Percentiles rank a stretch among this genome's conserved stretches.
Conservation (phyloP, 2,888 invertebrate genomes). For the Apamea sordens region DNA sequence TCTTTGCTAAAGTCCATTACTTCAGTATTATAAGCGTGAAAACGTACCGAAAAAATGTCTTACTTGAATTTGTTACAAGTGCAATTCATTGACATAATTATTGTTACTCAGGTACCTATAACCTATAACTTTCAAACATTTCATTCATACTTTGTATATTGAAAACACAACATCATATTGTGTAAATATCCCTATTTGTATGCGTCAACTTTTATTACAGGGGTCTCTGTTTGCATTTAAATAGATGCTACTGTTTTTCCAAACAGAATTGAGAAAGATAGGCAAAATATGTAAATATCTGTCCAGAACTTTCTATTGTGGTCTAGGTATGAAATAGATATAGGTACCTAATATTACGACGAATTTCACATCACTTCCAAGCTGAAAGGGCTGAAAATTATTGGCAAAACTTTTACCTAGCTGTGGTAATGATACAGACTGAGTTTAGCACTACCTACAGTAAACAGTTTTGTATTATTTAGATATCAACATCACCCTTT, state of each 20-base stretch:
- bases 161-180: neutral
- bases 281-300: slow-evolving; percentile 14
- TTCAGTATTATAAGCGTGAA: neutral
- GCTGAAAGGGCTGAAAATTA: neutral
- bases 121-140: neutral
- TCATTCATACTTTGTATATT: slow-evolving; percentile 5
- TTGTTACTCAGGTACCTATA: neutral
- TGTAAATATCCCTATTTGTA: slow-evolving; percentile 18
- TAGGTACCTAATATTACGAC: slow-evolving; percentile 1
- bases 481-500: neutral
- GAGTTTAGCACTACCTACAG: neutral
- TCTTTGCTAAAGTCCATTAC: neutral
- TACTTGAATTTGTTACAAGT: neutral
- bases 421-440: neutral
- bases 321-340: slow-evolving; percentile 11
- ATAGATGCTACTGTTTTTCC: slow-evolving; percentile 5
- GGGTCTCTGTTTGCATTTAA: slow-evolving; percentile 20
- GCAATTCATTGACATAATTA: neutral
- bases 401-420: slow-evolving; percentile 8
- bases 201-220: slow-evolving; percentile 33
- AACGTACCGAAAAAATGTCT: neutral
- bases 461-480: slow-evolving; percentile 1
- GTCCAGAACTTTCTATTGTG: neutral
- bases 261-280: neutral
- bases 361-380: neutral